Evolutionary conservation across 2,797 vertebrate species (phyloP), one percentile per base, ranked within the genome.

Genomic region (Acanthopagrus latus): DNA sequence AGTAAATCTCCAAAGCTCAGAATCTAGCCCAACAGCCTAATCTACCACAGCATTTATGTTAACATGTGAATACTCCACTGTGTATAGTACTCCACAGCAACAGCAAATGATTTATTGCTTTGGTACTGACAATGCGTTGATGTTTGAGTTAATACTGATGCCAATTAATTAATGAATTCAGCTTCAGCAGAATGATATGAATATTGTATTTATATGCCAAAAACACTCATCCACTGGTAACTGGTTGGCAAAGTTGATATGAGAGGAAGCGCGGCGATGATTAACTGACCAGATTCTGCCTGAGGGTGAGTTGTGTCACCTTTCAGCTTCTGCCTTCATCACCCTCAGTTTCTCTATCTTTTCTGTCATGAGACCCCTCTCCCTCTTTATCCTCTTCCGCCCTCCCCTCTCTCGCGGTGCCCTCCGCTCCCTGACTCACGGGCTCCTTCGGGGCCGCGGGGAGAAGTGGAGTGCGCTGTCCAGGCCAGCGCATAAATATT

Each of bases 401-500:
- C 56, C 78, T 68, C 60, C 62, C 60, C 62, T 69, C 76, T 64
- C 62, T 76, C 2, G 4, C 74, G 23, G 5, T 68, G 52, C 83
- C 85, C 82, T 73, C 70, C n/a, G 69, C 81, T 84, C 85, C 69
- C 78, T 91, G 90, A 89, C 82, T 91, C 85, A 69, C 46, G 5
- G 81, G 54, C 84, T 90, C 76, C 85, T 88, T 84, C 70, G 46
- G 89, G 86, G 88, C 85, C 88, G 82, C 47, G 0, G 77, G 82
- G 85, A 85, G 84, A 86, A 84, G 85, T 65, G 81, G 71, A 90
- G 84, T 5, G 71, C 68, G 57, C 14, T 20, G 84, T 76, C 80
- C 54, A 14, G 84, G 85, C 82, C 88, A 68, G 54, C 59, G 83
- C 93, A 93, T 94, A 91, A 92, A 93, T 92, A 91, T 93, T 87